Evolutionary conservation across 2,888 invertebrate species (phyloP).

Genomic region (Eurois occulta): DNA sequence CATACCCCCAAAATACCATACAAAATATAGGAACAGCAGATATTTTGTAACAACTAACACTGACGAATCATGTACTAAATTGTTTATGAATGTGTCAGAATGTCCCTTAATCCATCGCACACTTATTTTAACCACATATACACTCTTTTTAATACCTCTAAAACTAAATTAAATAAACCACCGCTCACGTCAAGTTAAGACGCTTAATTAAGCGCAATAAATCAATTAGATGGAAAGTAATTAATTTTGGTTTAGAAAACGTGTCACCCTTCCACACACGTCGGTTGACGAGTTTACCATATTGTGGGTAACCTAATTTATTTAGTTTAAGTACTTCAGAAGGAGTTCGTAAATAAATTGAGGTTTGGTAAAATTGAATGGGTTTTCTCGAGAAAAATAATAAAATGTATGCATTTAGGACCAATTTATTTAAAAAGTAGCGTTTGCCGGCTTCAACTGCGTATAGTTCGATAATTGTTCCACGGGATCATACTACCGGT

Average conservation of each 20-base stretch:
- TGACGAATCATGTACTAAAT: background rate
- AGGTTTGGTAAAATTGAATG: background rate
- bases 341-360: slow-evolving; percentile 2
- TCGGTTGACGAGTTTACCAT: slow-evolving; percentile 44
- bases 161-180: slow-evolving; percentile 49
- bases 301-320: slow-evolving; percentile 51
- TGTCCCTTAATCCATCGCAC: background rate
- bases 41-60: too few species aligned
- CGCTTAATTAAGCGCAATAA: slow-evolving; percentile 69
- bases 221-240: slow-evolving; percentile 68
- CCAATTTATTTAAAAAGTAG: too few species aligned
- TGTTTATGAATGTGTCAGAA: background rate
- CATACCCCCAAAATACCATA: too few species aligned
- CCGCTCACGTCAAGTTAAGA: slow-evolving; percentile 37
- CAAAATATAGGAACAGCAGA: too few species aligned
- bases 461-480: too few species aligned
- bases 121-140: background rate
- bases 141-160: background rate
- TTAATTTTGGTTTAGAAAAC: slow-evolving; percentile 67
- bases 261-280: slow-evolving; percentile 56
- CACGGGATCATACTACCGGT: too few species aligned
- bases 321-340: slow-evolving; percentile 32
- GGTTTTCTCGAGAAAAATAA: background rate
- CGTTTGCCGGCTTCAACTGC: too few species aligned
- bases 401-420: background rate